Conservation (phyloP, 2,797 vertebrate species). For the Alca torda region DNA sequence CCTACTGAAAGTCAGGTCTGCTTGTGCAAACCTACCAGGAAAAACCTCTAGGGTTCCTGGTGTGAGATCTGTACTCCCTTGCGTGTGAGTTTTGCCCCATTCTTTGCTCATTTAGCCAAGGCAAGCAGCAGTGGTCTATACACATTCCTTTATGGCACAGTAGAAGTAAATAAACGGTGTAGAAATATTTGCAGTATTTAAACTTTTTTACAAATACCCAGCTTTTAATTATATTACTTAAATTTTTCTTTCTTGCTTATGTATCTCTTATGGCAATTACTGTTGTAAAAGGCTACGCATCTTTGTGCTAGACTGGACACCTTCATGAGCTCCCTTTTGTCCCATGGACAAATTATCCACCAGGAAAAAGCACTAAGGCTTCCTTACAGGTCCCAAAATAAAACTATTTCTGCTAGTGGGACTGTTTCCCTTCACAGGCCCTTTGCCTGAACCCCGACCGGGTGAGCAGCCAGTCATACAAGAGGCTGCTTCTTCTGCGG, state of each 20-base stretch:
- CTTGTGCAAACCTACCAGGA: neutral
- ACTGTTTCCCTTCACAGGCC: conserved; percentile 52
- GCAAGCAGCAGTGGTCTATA: neutral
- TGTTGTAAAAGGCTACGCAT: neutral
- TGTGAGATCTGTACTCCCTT: neutral
- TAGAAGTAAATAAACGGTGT: neutral
- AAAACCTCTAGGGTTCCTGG: neutral
- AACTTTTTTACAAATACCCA: neutral
- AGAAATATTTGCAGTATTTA: neutral
- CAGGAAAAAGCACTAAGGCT: conserved; percentile 5
- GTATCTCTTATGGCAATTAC: neutral
- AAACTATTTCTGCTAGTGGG: conserved; percentile 20
- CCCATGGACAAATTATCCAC: neutral
- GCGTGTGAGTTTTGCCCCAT: neutral
- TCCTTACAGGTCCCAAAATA: conserved; percentile 37
- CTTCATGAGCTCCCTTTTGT: neutral
- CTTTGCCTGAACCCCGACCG: conserved; percentile 31
- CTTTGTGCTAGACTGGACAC: neutral
- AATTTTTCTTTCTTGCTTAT: neutral
- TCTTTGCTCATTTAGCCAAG: neutral
- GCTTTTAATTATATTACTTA: neutral
- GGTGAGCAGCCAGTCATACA: neutral
- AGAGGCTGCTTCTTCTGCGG: neutral
- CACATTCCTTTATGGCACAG: neutral
- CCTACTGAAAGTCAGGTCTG: neutral